phyloP scores from a whole-genome alignment of 2,113 vertebrate genomes.

The Morone chrysops region DNA sequence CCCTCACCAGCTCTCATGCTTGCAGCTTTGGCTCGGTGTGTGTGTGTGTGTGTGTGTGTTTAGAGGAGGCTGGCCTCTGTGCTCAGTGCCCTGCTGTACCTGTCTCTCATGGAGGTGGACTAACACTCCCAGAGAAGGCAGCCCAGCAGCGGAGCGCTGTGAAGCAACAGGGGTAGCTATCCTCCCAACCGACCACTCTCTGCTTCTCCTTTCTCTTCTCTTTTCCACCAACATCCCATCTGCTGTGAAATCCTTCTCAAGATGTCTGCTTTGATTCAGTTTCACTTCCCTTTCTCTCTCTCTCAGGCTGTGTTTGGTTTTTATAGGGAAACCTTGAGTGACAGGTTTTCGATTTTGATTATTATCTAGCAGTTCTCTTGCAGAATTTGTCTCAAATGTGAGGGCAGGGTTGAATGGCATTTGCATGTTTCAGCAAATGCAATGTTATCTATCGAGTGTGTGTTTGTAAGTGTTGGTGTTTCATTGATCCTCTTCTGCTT shows the following conservation, averaged over 20 bases:
- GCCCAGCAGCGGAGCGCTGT: constrained; percentile 70
- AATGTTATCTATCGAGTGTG: not conserved
- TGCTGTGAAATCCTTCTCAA: constrained; percentile 34
- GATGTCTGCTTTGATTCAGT: constrained; percentile 47
- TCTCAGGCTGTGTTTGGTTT: constrained; percentile 10
- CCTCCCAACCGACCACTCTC: constrained; percentile 58
- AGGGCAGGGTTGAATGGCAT: constrained; percentile 9
- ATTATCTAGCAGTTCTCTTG: not conserved
- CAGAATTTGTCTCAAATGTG: not conserved
- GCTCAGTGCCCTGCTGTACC: constrained; percentile 82
- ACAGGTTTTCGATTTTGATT: constrained; percentile 8
- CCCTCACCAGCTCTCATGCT: constrained; percentile 60
- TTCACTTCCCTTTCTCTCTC: constrained; percentile 52
- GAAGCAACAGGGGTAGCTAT: constrained; percentile 79
- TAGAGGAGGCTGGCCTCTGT: constrained; percentile 71
- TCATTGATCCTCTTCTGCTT: constrained; percentile 43
- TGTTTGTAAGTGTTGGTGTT: constrained; percentile 18
- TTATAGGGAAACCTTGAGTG: not conserved
- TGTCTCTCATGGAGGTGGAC: constrained; percentile 83
- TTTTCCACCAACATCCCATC: constrained; percentile 48
- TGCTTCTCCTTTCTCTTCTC: constrained; percentile 67
- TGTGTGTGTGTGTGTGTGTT: constrained; percentile 45
- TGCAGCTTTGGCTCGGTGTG: constrained; percentile 47
- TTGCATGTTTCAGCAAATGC: constrained; percentile 17
- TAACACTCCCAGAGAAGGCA: constrained; percentile 78